Percentiles rank a stretch among this genome's conserved stretches.
Conservation (phyloP, 2,888 invertebrate species). For the Harpalus rufipes region DNA sequence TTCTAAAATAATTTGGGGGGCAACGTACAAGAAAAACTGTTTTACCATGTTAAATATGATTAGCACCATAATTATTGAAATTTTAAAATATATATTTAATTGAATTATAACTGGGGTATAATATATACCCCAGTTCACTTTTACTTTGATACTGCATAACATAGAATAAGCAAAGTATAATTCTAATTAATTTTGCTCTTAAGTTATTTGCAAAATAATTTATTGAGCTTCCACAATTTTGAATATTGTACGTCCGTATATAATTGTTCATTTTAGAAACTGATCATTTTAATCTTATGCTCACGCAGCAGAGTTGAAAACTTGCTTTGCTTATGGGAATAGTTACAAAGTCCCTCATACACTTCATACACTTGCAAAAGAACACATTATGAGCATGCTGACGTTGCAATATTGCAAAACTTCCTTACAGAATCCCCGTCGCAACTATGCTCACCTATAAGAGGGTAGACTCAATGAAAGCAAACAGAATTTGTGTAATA, state of each 20-base stretch:
- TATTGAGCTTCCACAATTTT: not conserved
- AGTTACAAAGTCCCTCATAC: conserved; percentile 13
- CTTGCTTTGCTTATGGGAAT: not conserved
- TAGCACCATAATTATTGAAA: no score
- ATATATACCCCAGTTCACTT: not conserved
- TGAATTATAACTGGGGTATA: no score
- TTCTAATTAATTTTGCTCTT: not conserved
- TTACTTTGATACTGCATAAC: not conserved
- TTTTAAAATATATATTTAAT: no score
- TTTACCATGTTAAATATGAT: no score
- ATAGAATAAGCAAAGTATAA: not conserved
- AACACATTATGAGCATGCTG: conserved; percentile 11
- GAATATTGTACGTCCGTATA: not conserved
- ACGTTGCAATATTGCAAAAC: conserved; percentile 43
- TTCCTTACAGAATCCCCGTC: not conserved
- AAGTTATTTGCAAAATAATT: not conserved
- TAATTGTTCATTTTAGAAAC: conserved; percentile 3
- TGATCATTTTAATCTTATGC: conserved; percentile 3
- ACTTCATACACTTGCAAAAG: conserved; percentile 1
- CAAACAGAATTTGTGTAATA: conserved; percentile 26
- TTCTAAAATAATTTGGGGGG: no score
- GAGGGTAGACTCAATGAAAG: not conserved
- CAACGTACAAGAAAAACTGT: no score
- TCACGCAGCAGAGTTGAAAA: not conserved
- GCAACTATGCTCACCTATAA: not conserved